Evolutionary conservation across 1,140 invertebrate species (phyloP).

Genomic region (Drosophila orosa): DNA sequence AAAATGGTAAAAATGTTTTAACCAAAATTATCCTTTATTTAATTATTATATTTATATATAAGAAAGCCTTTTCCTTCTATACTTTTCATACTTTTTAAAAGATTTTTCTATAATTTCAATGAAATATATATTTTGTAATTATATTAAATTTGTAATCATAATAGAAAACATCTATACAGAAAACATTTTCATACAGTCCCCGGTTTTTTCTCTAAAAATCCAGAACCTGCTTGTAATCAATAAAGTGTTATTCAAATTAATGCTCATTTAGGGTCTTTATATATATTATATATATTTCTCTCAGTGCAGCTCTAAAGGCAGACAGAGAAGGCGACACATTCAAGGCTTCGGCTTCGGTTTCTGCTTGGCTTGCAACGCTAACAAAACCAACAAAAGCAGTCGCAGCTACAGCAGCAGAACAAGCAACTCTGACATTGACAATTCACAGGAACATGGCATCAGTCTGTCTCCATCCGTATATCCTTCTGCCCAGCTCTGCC

Average conservation of each 20-base stretch:
- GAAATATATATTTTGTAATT: not conserved
- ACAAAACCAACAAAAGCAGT: conserved; percentile 55
- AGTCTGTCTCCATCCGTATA: conserved; percentile 37
- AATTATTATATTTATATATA: too few relatives aligned
- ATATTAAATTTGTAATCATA: too few relatives aligned
- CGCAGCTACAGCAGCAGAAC: conserved; percentile 22
- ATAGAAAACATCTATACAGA: not conserved
- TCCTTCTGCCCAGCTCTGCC: not conserved
- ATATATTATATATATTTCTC: not conserved
- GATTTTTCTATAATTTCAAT: not conserved
- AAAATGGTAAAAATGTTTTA: too few relatives aligned
- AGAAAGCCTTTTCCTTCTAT: too few relatives aligned
- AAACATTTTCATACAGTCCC: not conserved
- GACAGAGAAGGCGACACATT: conserved; percentile 37
- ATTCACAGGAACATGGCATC: conserved; percentile 67
- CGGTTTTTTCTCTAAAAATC: too few relatives aligned
- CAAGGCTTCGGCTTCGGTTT: conserved; percentile 38
- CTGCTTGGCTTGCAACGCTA: conserved; percentile 51
- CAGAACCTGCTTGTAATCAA: not conserved
- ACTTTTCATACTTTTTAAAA: not conserved
- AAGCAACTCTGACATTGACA: conserved; percentile 69
- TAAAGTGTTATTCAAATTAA: not conserved
- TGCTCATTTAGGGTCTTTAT: not conserved
- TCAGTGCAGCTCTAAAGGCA: conserved; percentile 3
- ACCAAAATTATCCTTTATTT: too few relatives aligned